phyloP scores from a whole-genome alignment of 2,888 invertebrate genomes.

The Leucania comma region DNA sequence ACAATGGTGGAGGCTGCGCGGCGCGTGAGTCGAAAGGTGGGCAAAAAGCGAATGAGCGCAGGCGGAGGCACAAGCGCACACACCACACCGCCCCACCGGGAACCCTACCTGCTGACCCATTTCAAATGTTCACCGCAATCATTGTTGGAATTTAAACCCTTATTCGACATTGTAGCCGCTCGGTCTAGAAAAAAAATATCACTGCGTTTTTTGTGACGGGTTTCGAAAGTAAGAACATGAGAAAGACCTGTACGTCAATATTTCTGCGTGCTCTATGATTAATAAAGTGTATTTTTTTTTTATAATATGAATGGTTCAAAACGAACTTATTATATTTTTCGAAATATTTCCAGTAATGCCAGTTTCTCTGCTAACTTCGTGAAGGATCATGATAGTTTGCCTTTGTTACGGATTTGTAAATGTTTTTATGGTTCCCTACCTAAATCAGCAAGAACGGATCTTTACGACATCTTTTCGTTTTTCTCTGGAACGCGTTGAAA shows the following conservation, averaged over 20 bases:
- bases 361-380: background rate
- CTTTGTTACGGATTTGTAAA: background rate
- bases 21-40: constrained; percentile 90
- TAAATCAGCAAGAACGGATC: no score
- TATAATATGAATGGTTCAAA: background rate
- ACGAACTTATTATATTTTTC: background rate
- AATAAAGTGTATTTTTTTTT: background rate
- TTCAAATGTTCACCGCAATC: constrained; percentile 74
- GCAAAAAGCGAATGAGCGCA: constrained; percentile 89
- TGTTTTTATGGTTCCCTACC: no score
- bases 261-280: background rate
- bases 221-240: constrained; percentile 19
- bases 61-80: constrained; percentile 72
- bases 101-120: constrained; percentile 87
- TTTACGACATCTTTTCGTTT: no score
- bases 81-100: constrained; percentile 60
- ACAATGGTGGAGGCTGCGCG: constrained; percentile 88
- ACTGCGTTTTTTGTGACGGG: background rate
- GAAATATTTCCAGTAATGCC: background rate
- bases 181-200: constrained; percentile 27
- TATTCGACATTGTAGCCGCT: constrained; percentile 25
- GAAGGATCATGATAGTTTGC: background rate
- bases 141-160: constrained; percentile 70
- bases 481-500: no score
- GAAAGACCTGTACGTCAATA: background rate